Evolutionary conservation across 64 coral and sea anemone species (phyloP).

Genomic region (Catalaphyllia jardinei): DNA sequence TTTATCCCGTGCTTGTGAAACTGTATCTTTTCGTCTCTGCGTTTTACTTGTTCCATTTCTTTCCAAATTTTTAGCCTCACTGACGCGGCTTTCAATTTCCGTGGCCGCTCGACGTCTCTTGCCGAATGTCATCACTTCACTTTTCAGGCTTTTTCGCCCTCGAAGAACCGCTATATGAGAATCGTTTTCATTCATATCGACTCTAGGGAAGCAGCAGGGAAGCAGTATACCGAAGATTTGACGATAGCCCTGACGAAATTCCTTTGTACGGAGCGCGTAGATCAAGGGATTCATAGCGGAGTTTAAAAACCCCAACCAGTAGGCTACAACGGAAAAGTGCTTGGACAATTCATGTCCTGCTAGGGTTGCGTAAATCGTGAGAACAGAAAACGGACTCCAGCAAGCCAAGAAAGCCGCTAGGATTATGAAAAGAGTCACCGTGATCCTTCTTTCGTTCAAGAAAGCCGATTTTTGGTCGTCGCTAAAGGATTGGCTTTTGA

Average conservation of each 20-base stretch:
- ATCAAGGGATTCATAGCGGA: constrained; percentile 68
- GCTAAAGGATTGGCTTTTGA: constrained; percentile 43
- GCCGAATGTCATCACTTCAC: not conserved
- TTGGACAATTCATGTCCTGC: constrained; percentile 32
- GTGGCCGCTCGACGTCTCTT: not conserved
- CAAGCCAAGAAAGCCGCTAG: constrained; percentile 59
- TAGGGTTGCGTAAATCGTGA: constrained; percentile 49
- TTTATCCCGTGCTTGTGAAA: not conserved
- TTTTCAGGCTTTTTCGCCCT: constrained; percentile 2
- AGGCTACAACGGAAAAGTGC: constrained; percentile 55
- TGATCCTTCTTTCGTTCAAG: constrained; percentile 61
- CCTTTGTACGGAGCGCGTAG: constrained; percentile 48
- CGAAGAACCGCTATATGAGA: not conserved
- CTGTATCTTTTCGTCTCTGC: not conserved
- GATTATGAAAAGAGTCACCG: constrained; percentile 60
- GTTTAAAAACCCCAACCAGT: constrained; percentile 71
- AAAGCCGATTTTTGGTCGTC: constrained; percentile 33
- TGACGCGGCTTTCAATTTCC: not conserved
- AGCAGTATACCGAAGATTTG: constrained; percentile 55
- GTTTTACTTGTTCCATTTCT: not conserved
- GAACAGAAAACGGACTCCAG: constrained; percentile 69
- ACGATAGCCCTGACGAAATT: constrained; percentile 63
- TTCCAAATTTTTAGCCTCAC: not conserved
- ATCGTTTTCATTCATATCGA: not conserved
- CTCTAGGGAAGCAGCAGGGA: constrained; percentile 29